A percentile compares a stretch with the other conserved stretches of the same genome.
Evolutionary conservation across 2,888 invertebrate genomes (phyloP).

Genomic region (Myopa tessellatipennis): DNA sequence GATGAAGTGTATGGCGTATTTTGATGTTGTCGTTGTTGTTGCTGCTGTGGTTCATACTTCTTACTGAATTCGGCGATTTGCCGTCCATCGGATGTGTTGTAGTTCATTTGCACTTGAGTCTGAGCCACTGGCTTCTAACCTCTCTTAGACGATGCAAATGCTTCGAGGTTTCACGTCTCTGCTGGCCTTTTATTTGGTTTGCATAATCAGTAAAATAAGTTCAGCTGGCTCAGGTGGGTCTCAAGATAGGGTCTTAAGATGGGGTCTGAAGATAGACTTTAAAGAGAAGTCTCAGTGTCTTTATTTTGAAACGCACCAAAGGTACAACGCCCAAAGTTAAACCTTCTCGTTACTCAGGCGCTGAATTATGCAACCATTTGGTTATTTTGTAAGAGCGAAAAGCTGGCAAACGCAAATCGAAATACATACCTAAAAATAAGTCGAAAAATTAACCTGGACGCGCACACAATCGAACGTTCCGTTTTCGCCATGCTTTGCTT

Average conservation of each 20-base stretch:
- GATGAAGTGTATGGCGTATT: not conserved
- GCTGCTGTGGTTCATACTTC: constrained; percentile 43
- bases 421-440: constrained; percentile 5
- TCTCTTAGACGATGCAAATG: too few species aligned
- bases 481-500: not conserved
- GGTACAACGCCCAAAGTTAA: not conserved
- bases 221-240: too few species aligned
- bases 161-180: too few species aligned
- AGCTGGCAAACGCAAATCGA: not conserved
- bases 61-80: constrained; percentile 31
- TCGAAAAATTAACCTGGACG: constrained; percentile 3
- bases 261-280: too few species aligned
- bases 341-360: constrained; percentile 9
- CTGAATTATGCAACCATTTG: constrained; percentile 27
- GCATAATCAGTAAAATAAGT: too few species aligned
- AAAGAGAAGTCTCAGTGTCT: too few species aligned
- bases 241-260: too few species aligned
- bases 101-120: too few species aligned
- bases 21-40: constrained; percentile 6
- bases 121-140: too few species aligned
- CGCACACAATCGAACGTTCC: constrained; percentile 1
- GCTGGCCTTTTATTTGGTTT: too few species aligned
- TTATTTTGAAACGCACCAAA: not conserved
- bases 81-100: too few species aligned
- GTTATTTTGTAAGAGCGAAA: not conserved